phyloP scores from a whole-genome alignment of 2,113 vertebrate species.

The Propithecus coquereli region DNA sequence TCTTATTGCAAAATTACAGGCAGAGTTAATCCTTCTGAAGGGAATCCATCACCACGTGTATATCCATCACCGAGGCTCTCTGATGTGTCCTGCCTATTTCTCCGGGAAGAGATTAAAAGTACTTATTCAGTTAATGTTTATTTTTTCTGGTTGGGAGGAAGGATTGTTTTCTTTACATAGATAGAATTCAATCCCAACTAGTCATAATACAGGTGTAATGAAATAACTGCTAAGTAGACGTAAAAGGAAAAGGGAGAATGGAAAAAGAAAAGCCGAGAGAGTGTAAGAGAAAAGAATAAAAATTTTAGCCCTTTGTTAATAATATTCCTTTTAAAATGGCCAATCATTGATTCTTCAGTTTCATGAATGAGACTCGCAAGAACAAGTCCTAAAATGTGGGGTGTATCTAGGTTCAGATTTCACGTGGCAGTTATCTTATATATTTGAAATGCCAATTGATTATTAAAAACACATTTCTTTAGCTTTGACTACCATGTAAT shows the following conservation, averaged over 20 bases:
- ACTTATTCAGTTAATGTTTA: neutral
- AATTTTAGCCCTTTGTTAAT: neutral
- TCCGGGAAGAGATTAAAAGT: neutral
- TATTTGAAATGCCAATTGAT: conserved; percentile 82
- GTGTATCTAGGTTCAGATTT: conserved; percentile 66
- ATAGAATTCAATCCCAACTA: neutral
- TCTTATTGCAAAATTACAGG: neutral
- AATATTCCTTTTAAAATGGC: neutral
- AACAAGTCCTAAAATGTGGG: conserved; percentile 40
- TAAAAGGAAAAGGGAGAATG: neutral
- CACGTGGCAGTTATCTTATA: conserved; percentile 79
- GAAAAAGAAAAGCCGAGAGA: neutral
- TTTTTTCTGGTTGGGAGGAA: neutral
- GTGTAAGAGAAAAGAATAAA: neutral
- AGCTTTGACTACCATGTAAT: conserved; percentile 81
- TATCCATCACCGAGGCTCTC: neutral
- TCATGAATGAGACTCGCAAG: conserved; percentile 38
- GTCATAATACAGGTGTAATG: neutral
- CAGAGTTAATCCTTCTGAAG: neutral
- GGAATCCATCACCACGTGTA: neutral
- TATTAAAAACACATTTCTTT: conserved; percentile 85
- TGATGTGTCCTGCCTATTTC: neutral
- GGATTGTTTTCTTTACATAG: neutral
- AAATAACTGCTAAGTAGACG: neutral
- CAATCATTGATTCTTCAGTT: neutral